Conservation (phyloP, 2,888 invertebrate genomes). For the Anthoptus insignis region DNA sequence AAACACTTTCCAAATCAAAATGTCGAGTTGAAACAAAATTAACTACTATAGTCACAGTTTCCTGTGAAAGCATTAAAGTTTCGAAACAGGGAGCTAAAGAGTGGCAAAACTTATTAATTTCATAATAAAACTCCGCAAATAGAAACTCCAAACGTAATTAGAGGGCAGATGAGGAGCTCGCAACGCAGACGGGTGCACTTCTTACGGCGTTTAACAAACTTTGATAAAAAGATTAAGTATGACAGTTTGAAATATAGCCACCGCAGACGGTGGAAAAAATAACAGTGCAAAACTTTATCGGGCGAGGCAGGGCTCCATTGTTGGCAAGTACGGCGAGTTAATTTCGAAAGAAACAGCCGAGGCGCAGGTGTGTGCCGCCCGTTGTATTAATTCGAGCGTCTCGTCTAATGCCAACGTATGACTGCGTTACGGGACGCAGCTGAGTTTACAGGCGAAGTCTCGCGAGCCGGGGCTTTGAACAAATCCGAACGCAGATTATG, state of each 20-base stretch:
- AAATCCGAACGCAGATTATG: slow-evolving; percentile 78
- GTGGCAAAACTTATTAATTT: slow-evolving; percentile 49
- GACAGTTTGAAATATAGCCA: slow-evolving; percentile 86
- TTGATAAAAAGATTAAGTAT: slow-evolving; percentile 87
- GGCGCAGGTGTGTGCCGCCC: slow-evolving; percentile 77
- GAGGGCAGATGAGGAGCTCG: slow-evolving; percentile 73
- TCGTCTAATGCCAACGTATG: slow-evolving; percentile 81
- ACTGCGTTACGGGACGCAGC: slow-evolving; percentile 73
- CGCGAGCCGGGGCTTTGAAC: slow-evolving; percentile 61
- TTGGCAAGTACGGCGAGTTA: slow-evolving; percentile 78
- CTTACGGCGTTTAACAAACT: slow-evolving; percentile 84
- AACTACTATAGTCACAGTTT: slow-evolving; percentile 31
- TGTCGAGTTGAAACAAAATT: slow-evolving; percentile 29
- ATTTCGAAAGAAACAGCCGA: slow-evolving; percentile 82
- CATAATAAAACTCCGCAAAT: slow-evolving; percentile 52
- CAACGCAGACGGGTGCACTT: slow-evolving; percentile 80
- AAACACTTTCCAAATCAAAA: slow-evolving; percentile 29
- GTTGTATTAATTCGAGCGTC: slow-evolving; percentile 81
- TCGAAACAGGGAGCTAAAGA: slow-evolving; percentile 32
- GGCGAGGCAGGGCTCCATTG: slow-evolving; percentile 72
- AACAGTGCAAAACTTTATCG: slow-evolving; percentile 79
- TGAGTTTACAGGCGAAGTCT: slow-evolving; percentile 77
- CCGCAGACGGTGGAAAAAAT: slow-evolving; percentile 77
- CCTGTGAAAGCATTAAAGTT: slow-evolving; percentile 31
- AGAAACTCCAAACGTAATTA: slow-evolving; percentile 78